Percentiles rank a stretch among this genome's conserved stretches.
phyloP scores from a whole-genome alignment of 2,113 vertebrate species.

The Ceratotherium simum region DNA sequence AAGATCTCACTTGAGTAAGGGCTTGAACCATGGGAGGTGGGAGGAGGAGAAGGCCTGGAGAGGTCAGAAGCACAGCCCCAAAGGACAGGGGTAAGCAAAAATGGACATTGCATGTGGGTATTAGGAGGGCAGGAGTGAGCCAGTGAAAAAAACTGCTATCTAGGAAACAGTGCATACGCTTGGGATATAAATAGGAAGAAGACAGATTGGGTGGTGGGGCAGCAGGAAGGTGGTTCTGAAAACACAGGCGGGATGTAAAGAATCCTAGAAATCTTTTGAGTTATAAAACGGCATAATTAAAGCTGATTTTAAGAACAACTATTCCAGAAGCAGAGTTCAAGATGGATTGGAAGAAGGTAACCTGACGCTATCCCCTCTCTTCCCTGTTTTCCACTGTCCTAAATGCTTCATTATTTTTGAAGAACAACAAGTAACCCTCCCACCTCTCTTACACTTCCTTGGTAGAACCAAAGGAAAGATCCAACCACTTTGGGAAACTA shows the following conservation, averaged over 20 bases:
- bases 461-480: not conserved
- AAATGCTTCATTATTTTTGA: not conserved
- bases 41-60: not conserved
- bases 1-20: not conserved
- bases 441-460: not conserved
- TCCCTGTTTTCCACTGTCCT: not conserved
- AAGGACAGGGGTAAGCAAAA: not conserved
- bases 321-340: not conserved
- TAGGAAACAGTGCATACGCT: not conserved
- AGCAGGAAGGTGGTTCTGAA: not conserved
- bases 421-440: not conserved
- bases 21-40: not conserved
- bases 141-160: too few species aligned
- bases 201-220: not conserved
- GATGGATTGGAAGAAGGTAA: not conserved
- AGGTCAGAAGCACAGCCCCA: not conserved
- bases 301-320: not conserved
- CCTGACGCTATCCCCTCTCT: not conserved
- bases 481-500: not conserved
- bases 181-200: not conserved
- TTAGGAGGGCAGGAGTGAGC: not conserved
- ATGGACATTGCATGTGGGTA: rapidly evolving
- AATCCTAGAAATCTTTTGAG: not conserved
- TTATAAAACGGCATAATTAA: not conserved
- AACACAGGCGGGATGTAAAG: not conserved